phyloP scores from a whole-genome alignment of 2,888 invertebrate genomes.

The Troilus luridus region DNA sequence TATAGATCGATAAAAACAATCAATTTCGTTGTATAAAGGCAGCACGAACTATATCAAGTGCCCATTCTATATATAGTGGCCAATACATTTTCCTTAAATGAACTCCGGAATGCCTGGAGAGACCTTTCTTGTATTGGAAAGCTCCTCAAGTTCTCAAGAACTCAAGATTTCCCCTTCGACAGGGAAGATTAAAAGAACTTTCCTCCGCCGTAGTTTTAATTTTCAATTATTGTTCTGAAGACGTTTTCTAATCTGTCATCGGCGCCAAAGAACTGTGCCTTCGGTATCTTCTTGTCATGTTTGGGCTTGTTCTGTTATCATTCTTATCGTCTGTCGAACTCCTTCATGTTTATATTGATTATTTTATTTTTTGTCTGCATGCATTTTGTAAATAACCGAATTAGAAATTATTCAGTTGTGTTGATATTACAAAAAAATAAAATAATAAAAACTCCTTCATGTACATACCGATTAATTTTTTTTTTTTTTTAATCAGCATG shows the following conservation, averaged over 20 bases:
- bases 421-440: too few species aligned
- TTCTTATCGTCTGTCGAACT: not conserved
- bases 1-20: not conserved
- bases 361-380: too few species aligned
- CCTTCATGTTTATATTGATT: not conserved
- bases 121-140: conserved; percentile 22
- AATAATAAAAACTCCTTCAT: too few species aligned
- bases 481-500: too few species aligned
- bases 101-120: not conserved
- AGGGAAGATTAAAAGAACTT: not conserved
- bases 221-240: not conserved
- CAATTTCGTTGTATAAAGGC: not conserved
- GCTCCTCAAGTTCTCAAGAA: not conserved
- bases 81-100: not conserved
- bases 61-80: not conserved
- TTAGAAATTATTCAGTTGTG: too few species aligned
- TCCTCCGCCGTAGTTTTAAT: not conserved
- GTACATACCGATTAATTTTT: too few species aligned
- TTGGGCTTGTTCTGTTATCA: not conserved
- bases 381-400: too few species aligned
- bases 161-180: conserved; percentile 24
- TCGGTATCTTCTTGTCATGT: not conserved
- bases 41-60: not conserved
- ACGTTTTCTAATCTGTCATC: not conserved
- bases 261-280: not conserved